These are phyloP conservation scores for Esox masquinongy DNA, from an alignment of 2,797 vertebrate species.

Conservation along the genomic window DNA sequence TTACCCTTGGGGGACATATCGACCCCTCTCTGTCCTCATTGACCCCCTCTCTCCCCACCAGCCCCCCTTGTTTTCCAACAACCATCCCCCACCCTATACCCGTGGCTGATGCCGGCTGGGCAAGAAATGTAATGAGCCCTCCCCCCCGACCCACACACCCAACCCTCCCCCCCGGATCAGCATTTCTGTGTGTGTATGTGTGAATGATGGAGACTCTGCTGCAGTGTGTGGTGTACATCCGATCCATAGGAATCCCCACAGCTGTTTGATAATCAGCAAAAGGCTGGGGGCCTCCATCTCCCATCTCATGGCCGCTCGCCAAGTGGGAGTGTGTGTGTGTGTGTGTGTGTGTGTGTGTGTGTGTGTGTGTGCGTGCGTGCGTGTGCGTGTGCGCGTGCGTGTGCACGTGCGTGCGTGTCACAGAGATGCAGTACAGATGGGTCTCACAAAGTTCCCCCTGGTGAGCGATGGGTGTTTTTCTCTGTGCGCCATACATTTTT, in stretches of 20 bases:
- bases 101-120: conserved; percentile 22
- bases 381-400: background rate
- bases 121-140: conserved; percentile 22
- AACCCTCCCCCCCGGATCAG: no score
- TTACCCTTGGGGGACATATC: conserved; percentile 36
- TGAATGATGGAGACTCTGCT: conserved; percentile 10
- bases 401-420: no score
- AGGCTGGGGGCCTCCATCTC: conserved; percentile 4
- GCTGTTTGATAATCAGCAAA: conserved; percentile 37
- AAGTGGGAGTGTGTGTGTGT: conserved; percentile 8
- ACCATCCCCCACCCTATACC: background rate
- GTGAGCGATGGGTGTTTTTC: background rate
- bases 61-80: conserved; percentile 9
- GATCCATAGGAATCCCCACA: conserved; percentile 40
- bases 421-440: background rate
- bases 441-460: background rate
- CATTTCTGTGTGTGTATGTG: conserved; percentile 1
- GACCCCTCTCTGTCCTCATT: conserved; percentile 49
- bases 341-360: conserved; percentile 16
- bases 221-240: conserved; percentile 1
- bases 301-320: conserved; percentile 21
- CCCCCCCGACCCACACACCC: background rate
- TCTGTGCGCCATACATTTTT: conserved; percentile 7
- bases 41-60: conserved; percentile 33
- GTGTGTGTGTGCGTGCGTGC: conserved; percentile 1